Conservation (phyloP, 2,888 invertebrate genomes). For the Leptopterna dolabrata region DNA sequence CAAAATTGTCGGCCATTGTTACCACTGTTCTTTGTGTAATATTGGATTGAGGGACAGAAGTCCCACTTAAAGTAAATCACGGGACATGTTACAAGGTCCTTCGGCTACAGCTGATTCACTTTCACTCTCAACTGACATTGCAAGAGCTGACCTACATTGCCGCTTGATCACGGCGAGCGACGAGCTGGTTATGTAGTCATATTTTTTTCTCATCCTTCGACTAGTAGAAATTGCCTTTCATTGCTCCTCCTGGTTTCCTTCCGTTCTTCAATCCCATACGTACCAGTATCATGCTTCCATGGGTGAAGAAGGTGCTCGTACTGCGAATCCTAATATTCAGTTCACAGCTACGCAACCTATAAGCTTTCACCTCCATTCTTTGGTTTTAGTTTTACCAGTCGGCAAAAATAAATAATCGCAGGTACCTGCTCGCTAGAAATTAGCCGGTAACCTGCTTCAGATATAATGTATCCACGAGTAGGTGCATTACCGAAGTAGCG, state of each 20-base stretch:
- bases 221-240: not conserved
- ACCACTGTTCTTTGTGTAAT: not conserved
- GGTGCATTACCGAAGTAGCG: no score
- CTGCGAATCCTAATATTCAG: no score
- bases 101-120: conserved; percentile 42
- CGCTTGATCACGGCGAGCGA: not conserved
- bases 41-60: not conserved
- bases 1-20: no score
- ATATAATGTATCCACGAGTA: no score
- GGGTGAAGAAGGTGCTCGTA: no score
- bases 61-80: conserved; percentile 36
- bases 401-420: no score
- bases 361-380: no score
- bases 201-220: not conserved
- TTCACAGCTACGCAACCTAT: no score
- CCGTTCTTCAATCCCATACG: not conserved
- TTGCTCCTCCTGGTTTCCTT: not conserved
- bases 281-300: no score
- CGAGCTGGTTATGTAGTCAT: not conserved
- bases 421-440: no score
- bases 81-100: conserved; percentile 49
- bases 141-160: conserved; percentile 48
- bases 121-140: conserved; percentile 52
- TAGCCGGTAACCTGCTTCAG: no score
- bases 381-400: no score